Conservation (phyloP, 2,797 vertebrate species). For the Lagorchestes hirsutus region DNA sequence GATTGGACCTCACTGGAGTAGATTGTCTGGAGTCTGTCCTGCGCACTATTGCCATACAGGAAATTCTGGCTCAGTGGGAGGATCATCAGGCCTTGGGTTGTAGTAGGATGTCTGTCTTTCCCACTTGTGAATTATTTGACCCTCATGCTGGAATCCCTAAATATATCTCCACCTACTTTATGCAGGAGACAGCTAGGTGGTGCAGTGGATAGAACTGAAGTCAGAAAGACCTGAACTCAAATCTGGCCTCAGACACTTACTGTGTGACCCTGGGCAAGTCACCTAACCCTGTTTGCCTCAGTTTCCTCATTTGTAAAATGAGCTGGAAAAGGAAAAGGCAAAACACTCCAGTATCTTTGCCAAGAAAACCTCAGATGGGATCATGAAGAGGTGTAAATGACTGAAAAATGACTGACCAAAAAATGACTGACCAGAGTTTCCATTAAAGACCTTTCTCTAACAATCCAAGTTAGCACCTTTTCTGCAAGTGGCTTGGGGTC, state of each 20-base stretch:
- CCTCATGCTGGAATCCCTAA: background rate
- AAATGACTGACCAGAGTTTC: background rate
- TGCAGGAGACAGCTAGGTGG: background rate
- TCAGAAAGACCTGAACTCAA: background rate
- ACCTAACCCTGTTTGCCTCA: background rate
- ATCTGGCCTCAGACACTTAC: background rate
- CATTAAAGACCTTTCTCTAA: background rate
- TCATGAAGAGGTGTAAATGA: background rate
- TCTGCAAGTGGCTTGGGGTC: background rate
- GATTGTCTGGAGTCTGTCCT: background rate
- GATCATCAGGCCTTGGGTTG: background rate
- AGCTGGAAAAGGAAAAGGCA: background rate
- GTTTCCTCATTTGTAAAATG: background rate
- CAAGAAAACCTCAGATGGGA: background rate
- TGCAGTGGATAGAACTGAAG: background rate
- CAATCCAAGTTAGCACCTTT: background rate
- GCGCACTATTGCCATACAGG: background rate
- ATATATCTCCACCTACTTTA: background rate
- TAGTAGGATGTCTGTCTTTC: background rate
- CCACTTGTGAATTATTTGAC: background rate
- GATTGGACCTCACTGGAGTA: background rate
- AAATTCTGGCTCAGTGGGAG: background rate
- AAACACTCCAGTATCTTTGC: background rate
- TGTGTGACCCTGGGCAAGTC: background rate
- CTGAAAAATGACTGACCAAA: background rate